Percentiles rank a stretch among this genome's conserved stretches.
Evolutionary conservation across 2,113 vertebrate species (phyloP).

Genomic region (Channa maculata): DNA sequence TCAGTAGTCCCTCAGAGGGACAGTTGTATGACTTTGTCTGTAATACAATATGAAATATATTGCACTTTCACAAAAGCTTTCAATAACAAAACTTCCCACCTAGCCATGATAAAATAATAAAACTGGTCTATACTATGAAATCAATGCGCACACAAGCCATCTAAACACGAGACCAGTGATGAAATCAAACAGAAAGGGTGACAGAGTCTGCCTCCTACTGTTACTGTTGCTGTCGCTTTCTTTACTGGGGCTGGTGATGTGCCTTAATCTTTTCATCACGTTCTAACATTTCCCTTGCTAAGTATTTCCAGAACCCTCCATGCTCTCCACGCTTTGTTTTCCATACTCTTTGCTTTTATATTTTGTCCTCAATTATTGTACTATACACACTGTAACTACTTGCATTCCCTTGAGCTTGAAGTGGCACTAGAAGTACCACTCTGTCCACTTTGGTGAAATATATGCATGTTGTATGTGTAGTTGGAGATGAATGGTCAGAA

Average conservation of each 20-base stretch:
- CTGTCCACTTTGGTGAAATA: neutral
- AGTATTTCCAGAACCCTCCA: conserved; percentile 6
- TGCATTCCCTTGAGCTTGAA: neutral
- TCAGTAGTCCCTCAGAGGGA: conserved; percentile 58
- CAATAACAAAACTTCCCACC: conserved; percentile 62
- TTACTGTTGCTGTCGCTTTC: conserved; percentile 13
- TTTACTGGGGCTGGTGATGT: conserved; percentile 16
- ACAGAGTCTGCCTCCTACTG: conserved; percentile 2
- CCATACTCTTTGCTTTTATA: neutral
- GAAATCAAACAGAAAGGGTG: conserved; percentile 32
- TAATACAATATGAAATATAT: conserved; percentile 72
- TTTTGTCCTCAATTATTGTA: neutral
- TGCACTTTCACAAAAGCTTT: conserved; percentile 59
- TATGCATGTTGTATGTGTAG: neutral
- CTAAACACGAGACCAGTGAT: conserved; percentile 40
- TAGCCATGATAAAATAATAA: conserved; percentile 65
- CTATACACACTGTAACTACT: neutral
- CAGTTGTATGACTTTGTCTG: conserved; percentile 52
- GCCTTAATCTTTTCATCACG: conserved; percentile 36
- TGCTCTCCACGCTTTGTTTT: neutral
- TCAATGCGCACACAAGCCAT: conserved; percentile 39
- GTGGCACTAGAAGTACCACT: neutral
- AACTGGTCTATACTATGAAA: conserved; percentile 51
- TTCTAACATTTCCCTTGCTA: conserved; percentile 18
- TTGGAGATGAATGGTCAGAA: neutral